Evolutionary conservation across 2,888 invertebrate species (phyloP).

Genomic region (Tanytarsus gracilentus): DNA sequence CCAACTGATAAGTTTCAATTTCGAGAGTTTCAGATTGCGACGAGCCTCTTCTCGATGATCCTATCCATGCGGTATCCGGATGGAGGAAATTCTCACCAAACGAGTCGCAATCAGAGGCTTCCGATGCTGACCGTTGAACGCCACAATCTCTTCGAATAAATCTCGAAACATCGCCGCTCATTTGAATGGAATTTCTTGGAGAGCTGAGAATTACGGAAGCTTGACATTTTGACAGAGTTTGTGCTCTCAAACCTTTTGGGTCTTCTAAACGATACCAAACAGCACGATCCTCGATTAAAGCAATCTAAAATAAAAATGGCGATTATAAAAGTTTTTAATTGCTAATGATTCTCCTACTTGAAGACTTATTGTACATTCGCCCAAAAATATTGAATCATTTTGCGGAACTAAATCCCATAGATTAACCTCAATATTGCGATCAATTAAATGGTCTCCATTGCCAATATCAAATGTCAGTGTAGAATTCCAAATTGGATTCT

Average conservation of each 20-base stretch:
- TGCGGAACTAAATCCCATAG: slow-evolving; percentile 81
- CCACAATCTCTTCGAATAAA: slow-evolving; percentile 63
- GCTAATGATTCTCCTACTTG: slow-evolving; percentile 33
- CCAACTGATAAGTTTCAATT: slow-evolving; percentile 74
- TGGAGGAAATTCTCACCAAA: slow-evolving; percentile 70
- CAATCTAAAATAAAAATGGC: slow-evolving; percentile 46
- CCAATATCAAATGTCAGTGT: slow-evolving; percentile 74
- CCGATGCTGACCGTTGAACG: slow-evolving; percentile 64
- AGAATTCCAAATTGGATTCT: slow-evolving; percentile 88
- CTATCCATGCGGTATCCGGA: slow-evolving; percentile 72
- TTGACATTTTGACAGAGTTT: slow-evolving; percentile 43
- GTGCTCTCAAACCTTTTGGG: slow-evolving; percentile 55
- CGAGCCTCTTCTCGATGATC: slow-evolving; percentile 66
- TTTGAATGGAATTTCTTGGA: slow-evolving; percentile 61
- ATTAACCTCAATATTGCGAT: slow-evolving; percentile 73
- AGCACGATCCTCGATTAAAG: slow-evolving; percentile 77
- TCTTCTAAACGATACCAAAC: slow-evolving; percentile 86
- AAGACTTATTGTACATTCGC: slow-evolving; percentile 59
- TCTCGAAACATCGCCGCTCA: slow-evolving; percentile 52
- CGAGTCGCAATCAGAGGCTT: slow-evolving; percentile 60
- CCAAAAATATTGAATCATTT: slow-evolving; percentile 70
- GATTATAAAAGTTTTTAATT: slow-evolving; percentile 56
- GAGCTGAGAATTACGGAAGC: slow-evolving; percentile 66
- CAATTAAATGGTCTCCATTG: slow-evolving; percentile 68
- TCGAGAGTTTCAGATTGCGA: slow-evolving; percentile 82